These are phyloP conservation scores for Nerophis ophidion DNA, from an alignment of 2,113 vertebrate species.

Conservation along the genomic window DNA sequence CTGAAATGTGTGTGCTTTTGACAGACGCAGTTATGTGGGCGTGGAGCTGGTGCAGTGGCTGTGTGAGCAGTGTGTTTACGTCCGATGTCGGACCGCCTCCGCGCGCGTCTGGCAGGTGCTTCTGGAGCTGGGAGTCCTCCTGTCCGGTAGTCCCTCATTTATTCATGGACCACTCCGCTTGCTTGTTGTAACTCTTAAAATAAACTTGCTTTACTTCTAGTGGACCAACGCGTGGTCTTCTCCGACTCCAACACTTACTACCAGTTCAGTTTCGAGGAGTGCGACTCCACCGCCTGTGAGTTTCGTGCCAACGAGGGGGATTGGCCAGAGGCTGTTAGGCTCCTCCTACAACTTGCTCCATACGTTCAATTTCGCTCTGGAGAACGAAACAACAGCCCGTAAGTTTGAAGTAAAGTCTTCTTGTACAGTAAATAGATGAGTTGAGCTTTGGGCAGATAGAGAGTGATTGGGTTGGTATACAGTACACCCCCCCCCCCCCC, in stretches of 20 bases:
- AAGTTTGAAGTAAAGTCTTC: slow-evolving; percentile 63
- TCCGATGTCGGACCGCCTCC: slow-evolving; percentile 84
- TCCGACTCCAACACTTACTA: slow-evolving; percentile 90
- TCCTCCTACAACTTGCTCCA: slow-evolving; percentile 84
- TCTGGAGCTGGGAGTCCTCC: slow-evolving; percentile 90
- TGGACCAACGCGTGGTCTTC: slow-evolving; percentile 89
- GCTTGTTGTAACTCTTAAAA: too few species aligned
- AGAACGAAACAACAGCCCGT: slow-evolving; percentile 79
- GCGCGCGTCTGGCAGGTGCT: slow-evolving; percentile 91
- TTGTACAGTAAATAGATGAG: not conserved
- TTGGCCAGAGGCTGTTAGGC: slow-evolving; percentile 89
- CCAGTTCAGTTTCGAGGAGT: slow-evolving; percentile 95
- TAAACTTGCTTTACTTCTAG: slow-evolving; percentile 54
- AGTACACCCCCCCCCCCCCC: too few species aligned
- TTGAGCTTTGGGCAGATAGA: not conserved
- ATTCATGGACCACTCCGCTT: too few species aligned
- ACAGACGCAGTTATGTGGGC: slow-evolving; percentile 89
- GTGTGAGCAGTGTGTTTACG: slow-evolving; percentile 86
- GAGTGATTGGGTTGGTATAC: too few species aligned
- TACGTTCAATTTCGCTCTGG: slow-evolving; percentile 77
- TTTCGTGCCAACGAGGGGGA: slow-evolving; percentile 83
- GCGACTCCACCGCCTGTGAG: slow-evolving; percentile 84
- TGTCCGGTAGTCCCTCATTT: slow-evolving; percentile 76
- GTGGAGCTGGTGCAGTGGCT: slow-evolving; percentile 97
- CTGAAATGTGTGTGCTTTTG: slow-evolving; percentile 23